These are phyloP conservation scores for Hippocampus zosterae DNA, from an alignment of 2,113 vertebrate genomes.

Conservation along the genomic window DNA sequence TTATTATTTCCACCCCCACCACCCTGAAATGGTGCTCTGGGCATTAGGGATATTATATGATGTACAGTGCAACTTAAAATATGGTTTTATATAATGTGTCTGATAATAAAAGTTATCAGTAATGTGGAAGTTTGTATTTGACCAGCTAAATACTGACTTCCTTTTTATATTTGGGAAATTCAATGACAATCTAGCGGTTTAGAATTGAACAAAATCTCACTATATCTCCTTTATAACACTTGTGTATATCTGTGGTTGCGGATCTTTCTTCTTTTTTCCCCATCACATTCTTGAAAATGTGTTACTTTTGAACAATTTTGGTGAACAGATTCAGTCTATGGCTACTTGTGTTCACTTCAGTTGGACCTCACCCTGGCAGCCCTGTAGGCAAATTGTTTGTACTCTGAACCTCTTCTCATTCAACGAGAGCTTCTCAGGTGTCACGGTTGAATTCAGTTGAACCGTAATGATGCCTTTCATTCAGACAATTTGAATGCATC, in stretches of 20 bases:
- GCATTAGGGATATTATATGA: constrained; percentile 8
- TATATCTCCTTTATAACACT: constrained; percentile 5
- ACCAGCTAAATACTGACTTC: constrained; percentile 5
- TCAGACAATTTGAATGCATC: too few species aligned
- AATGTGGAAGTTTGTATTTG: not conserved
- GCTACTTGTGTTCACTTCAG: constrained; percentile 52
- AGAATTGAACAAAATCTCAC: not conserved
- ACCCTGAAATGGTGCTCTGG: constrained; percentile 35
- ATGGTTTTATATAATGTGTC: constrained; percentile 5
- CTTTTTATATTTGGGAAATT: constrained; percentile 27
- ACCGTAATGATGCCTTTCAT: not conserved
- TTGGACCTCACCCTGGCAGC: constrained; percentile 54
- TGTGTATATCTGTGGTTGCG: constrained; percentile 13
- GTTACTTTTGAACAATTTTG: constrained; percentile 18
- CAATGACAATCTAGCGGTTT: constrained; percentile 28
- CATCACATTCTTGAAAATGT: too few species aligned
- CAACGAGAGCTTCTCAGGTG: not conserved
- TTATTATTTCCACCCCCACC: not conserved
- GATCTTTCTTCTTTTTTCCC: too few species aligned
- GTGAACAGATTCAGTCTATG: constrained; percentile 69
- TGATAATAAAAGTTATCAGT: not conserved
- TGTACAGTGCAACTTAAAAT: constrained; percentile 11
- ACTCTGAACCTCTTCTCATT: constrained; percentile 42
- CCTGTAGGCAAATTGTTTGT: constrained; percentile 57
- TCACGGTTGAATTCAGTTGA: not conserved